These are phyloP conservation scores for Psilopogon haemacephalus DNA, from an alignment of 2,113 vertebrate species.

Conservation along the genomic window DNA sequence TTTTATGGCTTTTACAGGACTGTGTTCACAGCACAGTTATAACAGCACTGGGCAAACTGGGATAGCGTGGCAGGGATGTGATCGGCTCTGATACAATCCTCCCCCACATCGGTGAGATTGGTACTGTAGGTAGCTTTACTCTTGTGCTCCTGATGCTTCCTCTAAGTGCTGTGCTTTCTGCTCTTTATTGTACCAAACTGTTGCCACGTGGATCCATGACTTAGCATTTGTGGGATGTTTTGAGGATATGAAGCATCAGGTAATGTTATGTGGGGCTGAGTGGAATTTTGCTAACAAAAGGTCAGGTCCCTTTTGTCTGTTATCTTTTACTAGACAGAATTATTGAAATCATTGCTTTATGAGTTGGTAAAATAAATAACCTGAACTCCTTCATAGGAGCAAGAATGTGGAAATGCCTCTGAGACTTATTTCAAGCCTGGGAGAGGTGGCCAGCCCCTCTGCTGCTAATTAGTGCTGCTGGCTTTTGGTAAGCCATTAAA, in stretches of 20 bases:
- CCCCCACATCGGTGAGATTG: background rate
- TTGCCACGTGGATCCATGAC: background rate
- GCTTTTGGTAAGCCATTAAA: background rate
- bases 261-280: background rate
- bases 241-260: background rate
- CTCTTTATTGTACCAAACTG: background rate
- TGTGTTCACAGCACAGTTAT: background rate
- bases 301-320: background rate
- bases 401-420: background rate
- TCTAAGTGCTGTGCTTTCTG: background rate
- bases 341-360: constrained; percentile 15
- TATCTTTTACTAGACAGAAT: background rate
- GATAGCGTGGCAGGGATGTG: fast-evolving
- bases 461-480: background rate
- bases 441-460: background rate
- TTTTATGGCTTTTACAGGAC: background rate
- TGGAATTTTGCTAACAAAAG: constrained; percentile 11
- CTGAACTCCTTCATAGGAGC: background rate
- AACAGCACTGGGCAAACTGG: background rate
- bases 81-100: background rate
- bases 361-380: constrained; percentile 3
- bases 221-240: background rate
- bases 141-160: background rate
- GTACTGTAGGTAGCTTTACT: background rate
- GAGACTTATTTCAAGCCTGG: background rate